These are phyloP conservation scores for Plebejus argus DNA, from an alignment of 2,888 invertebrate genomes.

Conservation along the genomic window DNA sequence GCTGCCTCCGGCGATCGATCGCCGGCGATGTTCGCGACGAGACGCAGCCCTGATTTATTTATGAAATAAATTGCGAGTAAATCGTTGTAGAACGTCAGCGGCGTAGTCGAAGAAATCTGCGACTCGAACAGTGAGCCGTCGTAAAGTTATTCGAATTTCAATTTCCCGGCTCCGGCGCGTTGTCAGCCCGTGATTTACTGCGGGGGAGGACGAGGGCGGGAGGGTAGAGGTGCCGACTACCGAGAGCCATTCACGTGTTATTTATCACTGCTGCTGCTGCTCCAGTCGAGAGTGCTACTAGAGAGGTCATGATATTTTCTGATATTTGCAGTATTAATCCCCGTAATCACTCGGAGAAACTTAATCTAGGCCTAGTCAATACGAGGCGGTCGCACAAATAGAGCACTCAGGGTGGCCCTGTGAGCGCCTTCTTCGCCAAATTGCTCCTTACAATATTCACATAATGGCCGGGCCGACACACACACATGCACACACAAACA, in stretches of 20 bases:
- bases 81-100: background rate
- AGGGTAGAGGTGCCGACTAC: background rate
- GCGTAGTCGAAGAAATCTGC: slow-evolving; percentile 6
- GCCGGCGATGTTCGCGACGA: background rate
- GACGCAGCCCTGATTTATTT: slow-evolving; percentile 5
- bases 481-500: slow-evolving; percentile 24
- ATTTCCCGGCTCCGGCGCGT: slow-evolving; percentile 13
- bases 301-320: background rate
- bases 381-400: background rate
- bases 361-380: background rate
- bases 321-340: background rate
- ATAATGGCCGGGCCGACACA: background rate
- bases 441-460: slow-evolving; percentile 29
- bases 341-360: background rate
- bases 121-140: slow-evolving; percentile 10
- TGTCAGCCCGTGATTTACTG: slow-evolving; percentile 17
- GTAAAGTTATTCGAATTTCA: slow-evolving; percentile 19
- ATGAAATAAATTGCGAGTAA: slow-evolving; percentile 5
- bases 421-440: background rate
- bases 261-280: slow-evolving; percentile 13
- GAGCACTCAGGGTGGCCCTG: background rate
- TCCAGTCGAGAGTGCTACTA: background rate
- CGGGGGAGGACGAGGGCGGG: slow-evolving; percentile 1
- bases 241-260: slow-evolving; percentile 13
- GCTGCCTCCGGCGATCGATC: background rate